Percentiles rank a stretch among this genome's conserved stretches.
Evolutionary conservation across 2,888 invertebrate genomes (phyloP).

Genomic region (Patella depressa): DNA sequence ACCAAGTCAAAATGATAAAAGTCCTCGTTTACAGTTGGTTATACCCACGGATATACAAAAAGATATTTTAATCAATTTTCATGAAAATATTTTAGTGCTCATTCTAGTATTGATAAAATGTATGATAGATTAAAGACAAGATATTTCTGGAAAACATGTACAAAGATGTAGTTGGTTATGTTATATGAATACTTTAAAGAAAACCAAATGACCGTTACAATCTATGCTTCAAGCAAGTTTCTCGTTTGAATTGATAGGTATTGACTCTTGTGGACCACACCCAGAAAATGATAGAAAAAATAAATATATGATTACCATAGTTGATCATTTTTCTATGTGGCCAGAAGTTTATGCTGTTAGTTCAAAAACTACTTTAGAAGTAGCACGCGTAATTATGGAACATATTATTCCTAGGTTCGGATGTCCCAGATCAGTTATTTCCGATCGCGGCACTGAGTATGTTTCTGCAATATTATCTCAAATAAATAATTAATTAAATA

Average conservation of each 20-base stretch:
- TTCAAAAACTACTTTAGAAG: background rate
- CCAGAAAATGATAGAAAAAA: background rate
- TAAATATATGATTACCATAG: conserved; percentile 9
- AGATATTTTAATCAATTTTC: background rate
- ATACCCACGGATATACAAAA: background rate
- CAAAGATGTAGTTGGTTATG: conserved; percentile 15
- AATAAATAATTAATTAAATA: too few relatives aligned
- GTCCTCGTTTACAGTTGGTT: conserved; percentile 6
- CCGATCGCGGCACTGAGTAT: conserved; percentile 15
- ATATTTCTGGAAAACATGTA: conserved; percentile 17
- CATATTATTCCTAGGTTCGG: conserved; percentile 3
- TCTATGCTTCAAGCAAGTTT: background rate
- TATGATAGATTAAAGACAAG: background rate
- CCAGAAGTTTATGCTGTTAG: background rate
- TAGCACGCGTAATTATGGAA: conserved; percentile 11
- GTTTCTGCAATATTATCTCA: too few relatives aligned
- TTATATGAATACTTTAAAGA: background rate
- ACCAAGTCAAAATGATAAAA: background rate
- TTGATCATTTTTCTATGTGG: conserved; percentile 13
- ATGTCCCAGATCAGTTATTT: background rate
- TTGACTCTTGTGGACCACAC: conserved; percentile 4
- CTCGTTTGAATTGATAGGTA: conserved; percentile 10
- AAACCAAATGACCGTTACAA: background rate
- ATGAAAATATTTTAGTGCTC: conserved; percentile 9
- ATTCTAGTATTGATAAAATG: conserved; percentile 21